Percentiles rank a stretch among this genome's conserved stretches.
phyloP scores from a whole-genome alignment of 2,113 vertebrate genomes.

The Scomber japonicus region DNA sequence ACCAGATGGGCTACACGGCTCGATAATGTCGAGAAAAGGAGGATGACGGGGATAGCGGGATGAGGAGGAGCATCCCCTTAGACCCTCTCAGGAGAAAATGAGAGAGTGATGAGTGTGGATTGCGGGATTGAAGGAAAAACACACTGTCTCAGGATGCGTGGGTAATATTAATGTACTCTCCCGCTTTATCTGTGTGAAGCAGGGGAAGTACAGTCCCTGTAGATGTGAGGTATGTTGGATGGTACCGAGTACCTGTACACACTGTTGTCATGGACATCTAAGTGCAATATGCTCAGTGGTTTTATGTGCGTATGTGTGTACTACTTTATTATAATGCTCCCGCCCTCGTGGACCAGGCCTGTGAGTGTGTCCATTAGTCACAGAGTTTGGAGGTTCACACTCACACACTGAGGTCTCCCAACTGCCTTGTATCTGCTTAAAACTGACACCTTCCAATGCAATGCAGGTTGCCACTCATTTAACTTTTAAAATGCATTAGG shows the following conservation, averaged over 20 bases:
- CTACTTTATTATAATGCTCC: slow-evolving; percentile 19
- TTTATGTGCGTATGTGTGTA: slow-evolving; percentile 14
- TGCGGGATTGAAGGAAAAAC: slow-evolving; percentile 22
- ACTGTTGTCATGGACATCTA: slow-evolving; percentile 39
- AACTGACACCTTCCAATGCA: slow-evolving; percentile 28
- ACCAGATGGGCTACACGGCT: slow-evolving; percentile 73
- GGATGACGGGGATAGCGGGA: background rate
- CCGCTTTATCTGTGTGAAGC: slow-evolving; percentile 25
- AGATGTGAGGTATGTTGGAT: background rate
- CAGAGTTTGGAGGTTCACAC: slow-evolving; percentile 13
- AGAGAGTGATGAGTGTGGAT: slow-evolving; percentile 6
- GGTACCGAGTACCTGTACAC: slow-evolving; percentile 26
- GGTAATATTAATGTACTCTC: slow-evolving; percentile 27
- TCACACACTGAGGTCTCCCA: slow-evolving; percentile 8
- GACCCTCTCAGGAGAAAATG: background rate
- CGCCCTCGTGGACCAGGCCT: slow-evolving; percentile 5
- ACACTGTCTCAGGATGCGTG: slow-evolving; percentile 45
- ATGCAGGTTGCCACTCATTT: slow-evolving; percentile 26
- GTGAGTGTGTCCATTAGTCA: background rate
- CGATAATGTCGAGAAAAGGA: slow-evolving; percentile 62
- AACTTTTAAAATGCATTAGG: slow-evolving; percentile 29
- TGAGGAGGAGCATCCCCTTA: background rate
- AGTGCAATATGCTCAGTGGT: slow-evolving; percentile 73
- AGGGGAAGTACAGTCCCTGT: background rate
- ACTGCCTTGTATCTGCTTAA: slow-evolving; percentile 29